Percentiles rank a stretch among this genome's conserved stretches.
Evolutionary conservation across 2,888 invertebrate species (phyloP).

Genomic region (Xestobium rufovillosum): DNA sequence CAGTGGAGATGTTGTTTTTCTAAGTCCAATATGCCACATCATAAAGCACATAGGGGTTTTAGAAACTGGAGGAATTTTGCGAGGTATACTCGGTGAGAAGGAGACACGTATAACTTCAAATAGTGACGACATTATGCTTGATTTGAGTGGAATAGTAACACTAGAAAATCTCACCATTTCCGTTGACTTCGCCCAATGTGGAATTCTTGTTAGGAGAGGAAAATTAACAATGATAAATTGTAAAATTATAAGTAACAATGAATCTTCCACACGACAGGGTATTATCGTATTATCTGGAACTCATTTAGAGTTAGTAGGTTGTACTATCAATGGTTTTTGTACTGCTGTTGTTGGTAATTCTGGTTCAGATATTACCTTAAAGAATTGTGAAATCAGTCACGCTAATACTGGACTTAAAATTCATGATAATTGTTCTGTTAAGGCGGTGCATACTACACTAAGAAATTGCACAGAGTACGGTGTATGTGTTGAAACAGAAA

Average conservation of each 20-base stretch:
- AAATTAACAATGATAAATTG: constrained; percentile 45
- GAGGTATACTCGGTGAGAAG: constrained; percentile 27
- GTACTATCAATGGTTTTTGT: constrained; percentile 46
- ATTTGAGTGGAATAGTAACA: constrained; percentile 46
- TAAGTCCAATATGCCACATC: constrained; percentile 46
- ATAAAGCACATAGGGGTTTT: constrained; percentile 47
- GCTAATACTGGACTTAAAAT: constrained; percentile 40
- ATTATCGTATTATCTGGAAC: constrained; percentile 46
- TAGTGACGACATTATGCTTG: constrained; percentile 47
- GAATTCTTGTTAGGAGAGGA: constrained; percentile 47
- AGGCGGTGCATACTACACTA: constrained; percentile 38
- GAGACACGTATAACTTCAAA: constrained; percentile 39
- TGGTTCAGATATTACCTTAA: constrained; percentile 37
- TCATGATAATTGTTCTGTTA: constrained; percentile 41
- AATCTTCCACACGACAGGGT: constrained; percentile 49
- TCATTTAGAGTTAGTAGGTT: constrained; percentile 43
- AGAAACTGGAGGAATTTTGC: constrained; percentile 44
- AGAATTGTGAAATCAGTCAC: constrained; percentile 34
- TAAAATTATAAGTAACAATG: constrained; percentile 44
- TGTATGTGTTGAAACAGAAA: constrained; percentile 45
- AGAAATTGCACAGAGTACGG: constrained; percentile 45
- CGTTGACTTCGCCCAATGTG: constrained; percentile 47
- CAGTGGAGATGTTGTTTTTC: constrained; percentile 44
- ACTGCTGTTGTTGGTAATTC: constrained; percentile 47
- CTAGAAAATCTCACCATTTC: constrained; percentile 51